Conservation (phyloP, 2,888 invertebrate species). For the Metallyticus violacea region DNA sequence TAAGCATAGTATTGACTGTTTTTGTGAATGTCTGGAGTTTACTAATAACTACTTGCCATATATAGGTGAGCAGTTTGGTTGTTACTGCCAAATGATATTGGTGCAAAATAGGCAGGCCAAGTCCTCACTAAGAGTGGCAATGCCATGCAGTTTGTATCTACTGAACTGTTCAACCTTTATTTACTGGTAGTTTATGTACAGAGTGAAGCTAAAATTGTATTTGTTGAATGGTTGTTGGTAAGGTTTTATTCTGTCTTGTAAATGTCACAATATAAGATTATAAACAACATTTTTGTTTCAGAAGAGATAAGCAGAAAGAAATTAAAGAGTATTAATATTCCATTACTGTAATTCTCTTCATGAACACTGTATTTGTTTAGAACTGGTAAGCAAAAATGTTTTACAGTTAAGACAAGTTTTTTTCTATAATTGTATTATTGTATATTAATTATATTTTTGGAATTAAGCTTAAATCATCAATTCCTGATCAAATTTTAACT, state of each 20-base stretch:
- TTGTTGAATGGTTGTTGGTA: neutral
- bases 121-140: no score
- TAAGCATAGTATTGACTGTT: neutral
- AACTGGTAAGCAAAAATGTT: neutral
- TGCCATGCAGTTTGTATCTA: no score
- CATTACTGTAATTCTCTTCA: neutral
- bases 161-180: no score
- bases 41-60: neutral
- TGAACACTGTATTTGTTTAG: neutral
- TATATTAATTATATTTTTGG: neutral
- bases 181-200: neutral
- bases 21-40: neutral
- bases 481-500: neutral
- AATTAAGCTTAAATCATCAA: neutral
- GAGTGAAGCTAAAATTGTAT: neutral
- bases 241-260: neutral
- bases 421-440: neutral
- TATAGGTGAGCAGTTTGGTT: no score
- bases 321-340: neutral
- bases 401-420: neutral
- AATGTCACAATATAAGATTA: neutral
- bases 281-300: neutral
- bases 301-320: neutral
- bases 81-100: no score
- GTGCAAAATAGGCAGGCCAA: no score